Base-by-base conservation (phyloP, 2,113 vertebrate species). In the Channa maculata region DNA sequence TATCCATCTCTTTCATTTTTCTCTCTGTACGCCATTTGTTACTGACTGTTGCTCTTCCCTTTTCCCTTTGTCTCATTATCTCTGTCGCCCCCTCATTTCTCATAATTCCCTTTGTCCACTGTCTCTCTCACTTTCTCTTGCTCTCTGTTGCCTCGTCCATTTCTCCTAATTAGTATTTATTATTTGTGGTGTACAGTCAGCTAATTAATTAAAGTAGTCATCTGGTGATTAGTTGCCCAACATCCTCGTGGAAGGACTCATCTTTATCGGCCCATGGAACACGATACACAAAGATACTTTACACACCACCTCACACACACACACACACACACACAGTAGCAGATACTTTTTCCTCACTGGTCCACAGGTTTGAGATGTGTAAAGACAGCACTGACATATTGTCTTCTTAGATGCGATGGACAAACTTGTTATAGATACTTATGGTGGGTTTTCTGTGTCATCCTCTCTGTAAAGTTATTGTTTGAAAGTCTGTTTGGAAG, bases 141-240 rank as follows among this genome's bases (percentile, higher is more conserved):
- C 39, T 36, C 43, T 48, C 50, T 65, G 11, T 59, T 39, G 4
- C 15, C 37, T 11, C 34, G n/a, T 39, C 39, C 12, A 49, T 65
- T 72, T 64, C 58, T 63, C 61, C 65, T 83, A 81, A 89, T 90
- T 79, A 85, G 63, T 71, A 68, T 88, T 87, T 86, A 86, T 71
- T 66, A 71, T 61, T 52, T 69, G 75, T 66, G 69, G 24, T n/a
- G 65, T 60, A 66, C 52, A 64, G 65, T 67, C 63, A 33, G 58
- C 63, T 89, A 85, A 91, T 89, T 88, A 89, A 86, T 86, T 78
- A 59, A 84, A 85, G 80, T 77, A 84, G 66, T 62, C 86, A 88
- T 91, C 79, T 84, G 61, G 86, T 82, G 71, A 89, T 89, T 86
- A 82, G 83, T 80, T 60, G 62, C 45, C 0, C 10, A 49, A 82